These are phyloP conservation scores for Menidia menidia DNA, from an alignment of 2,797 vertebrate genomes.

Conservation along the genomic window DNA sequence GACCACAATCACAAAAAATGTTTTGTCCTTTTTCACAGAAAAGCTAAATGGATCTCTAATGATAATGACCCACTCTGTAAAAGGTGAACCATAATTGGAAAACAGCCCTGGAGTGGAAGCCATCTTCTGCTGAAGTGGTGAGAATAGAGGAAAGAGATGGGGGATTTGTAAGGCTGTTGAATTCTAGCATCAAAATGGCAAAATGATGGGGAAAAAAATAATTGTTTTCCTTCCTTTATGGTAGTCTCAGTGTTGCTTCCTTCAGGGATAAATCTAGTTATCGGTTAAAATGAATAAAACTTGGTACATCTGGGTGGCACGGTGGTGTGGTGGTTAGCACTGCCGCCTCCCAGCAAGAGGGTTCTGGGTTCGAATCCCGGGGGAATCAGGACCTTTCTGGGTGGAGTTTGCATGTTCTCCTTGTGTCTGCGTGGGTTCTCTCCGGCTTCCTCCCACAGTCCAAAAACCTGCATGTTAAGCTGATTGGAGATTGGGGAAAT, in stretches of 20 bases:
- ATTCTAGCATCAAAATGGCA: conserved; percentile 54
- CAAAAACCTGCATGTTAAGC: too few relatives aligned
- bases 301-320: not conserved
- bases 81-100: conserved; percentile 80
- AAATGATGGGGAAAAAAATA: conserved; percentile 45
- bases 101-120: conserved; percentile 77
- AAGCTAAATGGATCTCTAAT: conserved; percentile 84
- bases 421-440: too few relatives aligned
- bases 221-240: conserved; percentile 17
- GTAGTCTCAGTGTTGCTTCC: conserved; percentile 11
- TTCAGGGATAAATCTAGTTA: conserved; percentile 7
- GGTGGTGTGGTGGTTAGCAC: too few relatives aligned
- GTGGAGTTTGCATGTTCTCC: too few relatives aligned
- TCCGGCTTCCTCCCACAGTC: too few relatives aligned
- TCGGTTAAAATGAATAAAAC: not conserved
- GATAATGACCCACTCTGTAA: conserved; percentile 83
- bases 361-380: too few relatives aligned
- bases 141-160: conserved; percentile 30
- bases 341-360: too few relatives aligned
- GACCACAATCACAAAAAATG: conserved; percentile 83
- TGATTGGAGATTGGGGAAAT: too few relatives aligned
- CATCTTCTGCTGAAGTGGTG: conserved; percentile 73
- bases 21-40: conserved; percentile 86
- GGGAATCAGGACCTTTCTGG: too few relatives aligned
- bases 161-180: conserved; percentile 44